A percentile compares a stretch with the other conserved stretches of the same genome.
Conservation (phyloP, 2,888 invertebrate species). For the Rhodophaea formosa region DNA sequence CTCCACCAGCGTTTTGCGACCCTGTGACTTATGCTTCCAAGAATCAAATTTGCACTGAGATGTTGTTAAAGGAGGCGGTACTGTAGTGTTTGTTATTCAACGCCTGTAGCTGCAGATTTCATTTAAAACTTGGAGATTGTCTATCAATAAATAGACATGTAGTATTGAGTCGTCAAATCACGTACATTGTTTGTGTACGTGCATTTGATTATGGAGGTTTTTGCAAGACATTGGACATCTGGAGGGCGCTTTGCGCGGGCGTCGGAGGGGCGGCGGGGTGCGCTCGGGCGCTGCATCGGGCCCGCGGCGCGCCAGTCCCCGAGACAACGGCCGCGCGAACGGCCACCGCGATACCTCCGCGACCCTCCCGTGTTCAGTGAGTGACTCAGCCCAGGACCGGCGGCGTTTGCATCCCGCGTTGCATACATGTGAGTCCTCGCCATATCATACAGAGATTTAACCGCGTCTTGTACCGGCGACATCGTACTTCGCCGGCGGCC, state of each 20-base stretch:
- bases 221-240: conserved; percentile 52
- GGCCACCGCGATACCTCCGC: conserved; percentile 67
- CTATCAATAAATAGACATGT: background rate
- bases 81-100: background rate
- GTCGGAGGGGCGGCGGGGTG: conserved; percentile 60
- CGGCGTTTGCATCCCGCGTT: conserved; percentile 55
- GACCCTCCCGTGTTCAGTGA: conserved; percentile 48
- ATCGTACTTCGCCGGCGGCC: conserved; percentile 32
- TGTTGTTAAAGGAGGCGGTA: background rate
- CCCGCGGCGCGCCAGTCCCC: conserved; percentile 73
- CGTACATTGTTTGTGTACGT: background rate
- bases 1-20: conserved; percentile 26
- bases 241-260: conserved; percentile 66
- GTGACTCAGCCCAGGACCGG: conserved; percentile 60
- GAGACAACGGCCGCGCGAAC: conserved; percentile 79
- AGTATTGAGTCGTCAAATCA: background rate
- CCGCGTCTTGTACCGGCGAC: conserved; percentile 24
- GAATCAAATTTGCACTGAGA: conserved; percentile 16
- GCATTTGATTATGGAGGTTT: conserved; percentile 52
- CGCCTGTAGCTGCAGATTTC: background rate
- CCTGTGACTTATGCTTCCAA: conserved; percentile 13
- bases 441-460: conserved; percentile 21
- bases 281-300: conserved; percentile 64
- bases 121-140: background rate
- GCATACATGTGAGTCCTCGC: conserved; percentile 68